Percentiles rank a stretch among this genome's conserved stretches.
Conservation (phyloP, 2,888 invertebrate genomes). For the Apamea monoglypha region DNA sequence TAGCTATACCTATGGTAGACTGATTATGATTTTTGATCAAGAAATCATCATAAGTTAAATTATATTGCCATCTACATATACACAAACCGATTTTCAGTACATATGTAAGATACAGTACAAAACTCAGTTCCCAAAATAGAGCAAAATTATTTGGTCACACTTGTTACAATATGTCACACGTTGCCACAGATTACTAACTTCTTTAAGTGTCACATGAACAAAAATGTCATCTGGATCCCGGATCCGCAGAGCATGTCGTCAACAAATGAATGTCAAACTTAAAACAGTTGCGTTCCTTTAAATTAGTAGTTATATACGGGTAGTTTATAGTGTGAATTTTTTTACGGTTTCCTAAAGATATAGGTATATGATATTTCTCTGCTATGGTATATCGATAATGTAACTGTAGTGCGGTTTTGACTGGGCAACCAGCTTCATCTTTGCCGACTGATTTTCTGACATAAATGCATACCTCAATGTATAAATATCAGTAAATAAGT, state of each 20-base stretch:
- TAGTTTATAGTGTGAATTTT: neutral
- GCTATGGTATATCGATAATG: neutral
- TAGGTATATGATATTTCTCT: neutral
- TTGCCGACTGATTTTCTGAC: neutral
- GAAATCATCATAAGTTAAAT: neutral
- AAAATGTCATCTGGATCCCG: neutral
- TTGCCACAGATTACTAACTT: constrained; percentile 27
- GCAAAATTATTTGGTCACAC: constrained; percentile 19
- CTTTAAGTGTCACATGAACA: neutral
- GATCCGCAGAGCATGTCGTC: neutral
- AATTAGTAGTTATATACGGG: no score
- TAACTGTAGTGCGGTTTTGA: neutral
- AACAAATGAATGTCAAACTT: neutral
- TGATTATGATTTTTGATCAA: neutral
- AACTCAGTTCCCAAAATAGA: neutral
- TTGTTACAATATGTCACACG: constrained; percentile 23
- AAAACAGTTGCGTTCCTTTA: constrained; percentile 1
- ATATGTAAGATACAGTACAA: neutral
- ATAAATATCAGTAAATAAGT: neutral
- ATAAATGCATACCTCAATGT: neutral
- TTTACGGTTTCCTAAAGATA: neutral
- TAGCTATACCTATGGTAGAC: neutral
- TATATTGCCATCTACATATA: neutral
- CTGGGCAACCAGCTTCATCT: neutral
- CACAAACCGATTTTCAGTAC: neutral